Evolutionary conservation across 2,113 vertebrate genomes (phyloP).

Genomic region (Callopanchax toddi): DNA sequence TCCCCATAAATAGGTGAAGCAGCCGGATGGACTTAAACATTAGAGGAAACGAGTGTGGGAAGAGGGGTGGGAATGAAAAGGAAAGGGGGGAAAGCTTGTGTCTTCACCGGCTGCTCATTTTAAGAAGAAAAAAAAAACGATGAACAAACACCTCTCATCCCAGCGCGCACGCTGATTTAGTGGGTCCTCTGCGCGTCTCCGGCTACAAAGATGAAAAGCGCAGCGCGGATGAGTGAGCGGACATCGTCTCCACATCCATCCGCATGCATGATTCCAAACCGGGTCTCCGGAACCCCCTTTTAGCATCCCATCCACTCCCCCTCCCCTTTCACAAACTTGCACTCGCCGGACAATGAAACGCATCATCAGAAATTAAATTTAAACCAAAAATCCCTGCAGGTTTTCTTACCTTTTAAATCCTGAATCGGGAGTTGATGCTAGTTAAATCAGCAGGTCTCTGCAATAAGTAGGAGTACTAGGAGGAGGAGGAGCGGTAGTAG

Average conservation of each 20-base stretch:
- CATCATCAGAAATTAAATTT: not conserved
- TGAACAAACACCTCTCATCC: not conserved
- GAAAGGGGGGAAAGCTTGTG: not conserved
- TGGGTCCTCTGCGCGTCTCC: not conserved
- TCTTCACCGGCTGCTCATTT: constrained; percentile 1
- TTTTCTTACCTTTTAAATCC: constrained; percentile 58
- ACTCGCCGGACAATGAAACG: constrained; percentile 23
- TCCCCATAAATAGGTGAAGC: constrained; percentile 28
- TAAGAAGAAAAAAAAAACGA: not conserved
- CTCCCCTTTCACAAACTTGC: constrained; percentile 24
- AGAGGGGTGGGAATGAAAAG: not conserved
- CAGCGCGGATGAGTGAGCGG: constrained; percentile 30
- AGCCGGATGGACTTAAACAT: constrained; percentile 12
- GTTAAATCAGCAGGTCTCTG: constrained; percentile 25
- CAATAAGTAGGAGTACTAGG: constrained; percentile 27
- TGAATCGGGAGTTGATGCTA: constrained; percentile 31
- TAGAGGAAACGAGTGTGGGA: not conserved
- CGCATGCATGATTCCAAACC: constrained; percentile 40
- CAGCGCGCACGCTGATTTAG: not conserved
- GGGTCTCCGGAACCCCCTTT: constrained; percentile 17
- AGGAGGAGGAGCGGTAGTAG: constrained; percentile 34
- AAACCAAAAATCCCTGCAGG: constrained; percentile 12
- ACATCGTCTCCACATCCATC: constrained; percentile 45
- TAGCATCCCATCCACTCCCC: constrained; percentile 21
- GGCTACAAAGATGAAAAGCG: constrained; percentile 24